Conservation (phyloP, 2,888 invertebrate genomes). For the Eugnorisma glareosa region DNA sequence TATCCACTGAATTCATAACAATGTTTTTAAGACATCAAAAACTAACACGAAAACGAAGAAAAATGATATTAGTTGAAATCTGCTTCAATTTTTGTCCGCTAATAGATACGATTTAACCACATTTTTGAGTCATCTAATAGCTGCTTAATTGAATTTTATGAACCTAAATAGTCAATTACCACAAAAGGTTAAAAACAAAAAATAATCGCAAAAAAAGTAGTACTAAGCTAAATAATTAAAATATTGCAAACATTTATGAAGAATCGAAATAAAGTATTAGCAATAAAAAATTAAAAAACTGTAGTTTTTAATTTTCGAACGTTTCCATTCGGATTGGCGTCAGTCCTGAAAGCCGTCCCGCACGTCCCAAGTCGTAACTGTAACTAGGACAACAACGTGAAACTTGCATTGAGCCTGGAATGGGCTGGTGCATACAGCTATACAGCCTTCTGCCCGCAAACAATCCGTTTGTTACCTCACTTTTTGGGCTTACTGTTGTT, state of each 20-base stretch:
- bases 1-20: not conserved
- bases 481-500: not conserved
- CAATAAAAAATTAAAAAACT: not conserved
- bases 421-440: conserved; percentile 26
- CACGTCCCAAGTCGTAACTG: conserved; percentile 33
- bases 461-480: not conserved
- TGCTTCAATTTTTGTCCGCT: not conserved
- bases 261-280: not conserved
- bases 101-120: not conserved
- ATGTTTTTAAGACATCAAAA: not conserved
- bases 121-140: not conserved
- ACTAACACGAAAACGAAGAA: not conserved
- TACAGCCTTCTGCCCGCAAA: not conserved
- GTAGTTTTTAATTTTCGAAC: not conserved
- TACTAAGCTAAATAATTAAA: conserved; percentile 1
- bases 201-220: not conserved
- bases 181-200: not conserved
- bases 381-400: conserved; percentile 47
- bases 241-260: not conserved
- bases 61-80: not conserved
- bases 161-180: not conserved
- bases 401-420: conserved; percentile 31
- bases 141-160: not conserved
- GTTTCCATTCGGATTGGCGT: not conserved
- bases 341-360: conserved; percentile 28